Evolutionary conservation across 2,113 vertebrate genomes (phyloP), one percentile per base, ranked within the genome.

Genomic region (Calidris pugnax): DNA sequence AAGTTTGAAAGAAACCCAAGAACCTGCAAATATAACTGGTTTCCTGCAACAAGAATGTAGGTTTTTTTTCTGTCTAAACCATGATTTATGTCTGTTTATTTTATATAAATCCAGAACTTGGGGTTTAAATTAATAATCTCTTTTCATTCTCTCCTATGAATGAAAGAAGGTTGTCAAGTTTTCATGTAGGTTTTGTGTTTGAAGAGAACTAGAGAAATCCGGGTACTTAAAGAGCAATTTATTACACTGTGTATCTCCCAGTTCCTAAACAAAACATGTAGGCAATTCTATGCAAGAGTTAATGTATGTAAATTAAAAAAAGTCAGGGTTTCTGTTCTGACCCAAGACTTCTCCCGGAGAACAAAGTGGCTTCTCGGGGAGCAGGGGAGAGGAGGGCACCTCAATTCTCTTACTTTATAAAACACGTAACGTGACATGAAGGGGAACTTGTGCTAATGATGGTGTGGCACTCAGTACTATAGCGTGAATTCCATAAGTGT

Each of bases 311-410:
- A 55, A 26, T 28, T 16, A 72, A 74, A 73, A 72, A 59, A 33
- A 26, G 0, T 0, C 17, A 47, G 32, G 3, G 2, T 22, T 71
- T 92, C 13, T 59, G 1, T 22, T 39, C 45, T 56, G 10, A n/a
- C 20, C 7, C 33, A 56, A 33, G n/a, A 4, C 1, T 64, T 39
- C 10, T 51, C 3, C 10, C 41, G 4, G 27, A 66, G 37, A 18
- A 64, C 0, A 4, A n/a, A 28, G 28, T 67, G 45, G 14, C 16
- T 60, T 11, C 39, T 66, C 0, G 0, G 43, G 62, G n/a, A 37
- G 37, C 10, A 26, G 9, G 16, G 18, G 17, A 35, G 35, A 32
- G 12, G 23, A 55, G 28, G 7, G 6, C 12, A 45, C 6, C n/a
- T 66, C 27, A 5, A 0, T n/a, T 56, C 16, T 21, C 9, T 10